Evolutionary conservation across 2,113 vertebrate genomes (phyloP), one percentile per base, ranked within the genome.

Genomic region (Cairina moschata): DNA sequence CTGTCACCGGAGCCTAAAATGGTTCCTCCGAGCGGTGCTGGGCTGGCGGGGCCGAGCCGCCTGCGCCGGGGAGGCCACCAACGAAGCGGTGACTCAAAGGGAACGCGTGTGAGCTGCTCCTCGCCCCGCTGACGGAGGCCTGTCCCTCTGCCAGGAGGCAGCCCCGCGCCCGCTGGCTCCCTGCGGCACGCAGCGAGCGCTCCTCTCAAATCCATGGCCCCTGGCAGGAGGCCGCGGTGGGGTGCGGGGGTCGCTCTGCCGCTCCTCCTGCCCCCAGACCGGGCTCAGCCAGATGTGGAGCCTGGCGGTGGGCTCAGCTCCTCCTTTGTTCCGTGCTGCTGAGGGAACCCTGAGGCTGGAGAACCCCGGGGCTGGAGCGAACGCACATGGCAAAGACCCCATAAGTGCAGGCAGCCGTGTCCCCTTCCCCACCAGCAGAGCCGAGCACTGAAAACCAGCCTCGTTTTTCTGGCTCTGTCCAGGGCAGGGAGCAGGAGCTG

Each of bases 1-100:
- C 88, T 96, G 93, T 92, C 95, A 91, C 74, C 6, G 13, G 94
- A 2, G 80, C 94, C 86, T 74, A 54, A 90, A 83, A 86, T 38
- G 62, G 90, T 73, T 68, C 62, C 26, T 11, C 67, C 0, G 23
- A 50, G 46, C 12, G 23, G 31, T 55, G 69, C 42, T 50, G 0
- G 73, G 85, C 86, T 0, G 4, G 42, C 65, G 40, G 28, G 17
- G 73, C 83, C 66, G 36, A 23, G 66, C 62, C 63, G 10, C 52
- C n/a, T 2, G 10, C 0, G 3, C 62, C 0, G 25, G 72, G 5
- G 65, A n/a, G 86, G 80, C 91, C 90, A 87, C 91, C 91, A 68
- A 60, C 5, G 34, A 59, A 68, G 92, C 40, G 1, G 63, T 21
- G 75, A 73, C 90, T 62, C 79, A 6, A 16, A 16, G 0, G 17